These are phyloP conservation scores for Papilio demoleus DNA, from an alignment of 2,888 invertebrate species.

Conservation along the genomic window DNA sequence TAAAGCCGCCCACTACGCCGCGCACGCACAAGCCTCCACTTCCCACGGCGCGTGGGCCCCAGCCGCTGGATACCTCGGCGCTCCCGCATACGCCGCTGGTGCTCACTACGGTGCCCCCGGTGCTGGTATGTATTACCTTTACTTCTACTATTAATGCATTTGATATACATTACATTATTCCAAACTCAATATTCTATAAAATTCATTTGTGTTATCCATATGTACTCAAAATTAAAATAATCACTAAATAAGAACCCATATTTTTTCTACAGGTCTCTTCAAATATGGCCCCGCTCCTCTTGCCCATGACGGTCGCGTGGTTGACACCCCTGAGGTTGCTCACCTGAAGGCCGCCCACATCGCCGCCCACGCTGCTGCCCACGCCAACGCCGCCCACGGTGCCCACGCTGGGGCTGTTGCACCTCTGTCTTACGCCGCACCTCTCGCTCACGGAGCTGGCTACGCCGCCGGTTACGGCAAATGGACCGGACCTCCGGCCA, in stretches of 20 bases:
- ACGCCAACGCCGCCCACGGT: slow-evolving; percentile 59
- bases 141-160: background rate
- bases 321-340: slow-evolving; percentile 82
- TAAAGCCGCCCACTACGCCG: slow-evolving; percentile 75
- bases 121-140: slow-evolving; percentile 62
- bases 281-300: slow-evolving; percentile 81
- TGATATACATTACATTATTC: background rate
- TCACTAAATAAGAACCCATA: too few species aligned
- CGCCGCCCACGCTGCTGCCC: slow-evolving; percentile 74
- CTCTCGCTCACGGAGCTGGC: slow-evolving; percentile 55
- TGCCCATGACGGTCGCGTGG: slow-evolving; percentile 78
- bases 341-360: slow-evolving; percentile 83
- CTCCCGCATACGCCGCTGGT: slow-evolving; percentile 57
- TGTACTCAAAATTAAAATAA: too few species aligned
- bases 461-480: slow-evolving; percentile 77
- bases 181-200: too few species aligned
- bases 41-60: slow-evolving; percentile 79
- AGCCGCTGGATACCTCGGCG: slow-evolving; percentile 61
- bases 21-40: slow-evolving; percentile 76
- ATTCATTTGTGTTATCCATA: too few species aligned
- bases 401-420: slow-evolving; percentile 49
- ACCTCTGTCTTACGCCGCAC: slow-evolving; percentile 55
- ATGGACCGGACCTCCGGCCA: slow-evolving; percentile 76
- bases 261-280: slow-evolving; percentile 63
- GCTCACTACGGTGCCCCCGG: slow-evolving; percentile 75